phyloP scores from a whole-genome alignment of 2,888 invertebrate genomes.

The Hydrotaea cyrtoneurina region DNA sequence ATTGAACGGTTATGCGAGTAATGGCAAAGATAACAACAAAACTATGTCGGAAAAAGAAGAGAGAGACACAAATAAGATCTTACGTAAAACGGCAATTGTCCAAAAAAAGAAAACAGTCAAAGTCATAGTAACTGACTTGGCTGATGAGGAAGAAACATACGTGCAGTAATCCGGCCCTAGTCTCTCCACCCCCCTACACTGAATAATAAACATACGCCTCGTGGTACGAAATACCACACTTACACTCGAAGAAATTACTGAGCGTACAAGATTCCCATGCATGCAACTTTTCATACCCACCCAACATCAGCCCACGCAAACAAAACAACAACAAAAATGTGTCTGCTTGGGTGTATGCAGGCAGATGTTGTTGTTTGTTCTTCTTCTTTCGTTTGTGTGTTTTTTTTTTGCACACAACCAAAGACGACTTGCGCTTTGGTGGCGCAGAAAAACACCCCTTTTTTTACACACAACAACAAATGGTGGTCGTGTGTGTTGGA shows the following conservation, averaged over 20 bases:
- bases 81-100: not conserved
- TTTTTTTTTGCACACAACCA: not conserved
- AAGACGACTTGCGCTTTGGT: constrained; percentile 16
- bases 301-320: constrained; percentile 2
- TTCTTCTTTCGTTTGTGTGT: not conserved
- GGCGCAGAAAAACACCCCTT: constrained; percentile 15
- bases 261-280: not conserved
- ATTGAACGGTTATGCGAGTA: not conserved
- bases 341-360: not conserved
- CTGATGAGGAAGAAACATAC: not conserved
- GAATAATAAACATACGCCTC: constrained; percentile 14
- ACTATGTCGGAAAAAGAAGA: not conserved
- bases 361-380: not conserved
- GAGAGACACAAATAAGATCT: no score
- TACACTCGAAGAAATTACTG: not conserved
- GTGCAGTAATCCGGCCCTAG: not conserved
- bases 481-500: no score
- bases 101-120: not conserved
- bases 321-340: not conserved
- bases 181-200: not conserved
- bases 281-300: not conserved
- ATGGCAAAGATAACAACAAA: not conserved
- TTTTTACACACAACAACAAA: not conserved
- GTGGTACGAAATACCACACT: not conserved
- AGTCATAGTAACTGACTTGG: not conserved